Evolutionary conservation across 2,113 vertebrate species (phyloP), one percentile per base, ranked within the genome.

Genomic region (Gallinago jamesoni): DNA sequence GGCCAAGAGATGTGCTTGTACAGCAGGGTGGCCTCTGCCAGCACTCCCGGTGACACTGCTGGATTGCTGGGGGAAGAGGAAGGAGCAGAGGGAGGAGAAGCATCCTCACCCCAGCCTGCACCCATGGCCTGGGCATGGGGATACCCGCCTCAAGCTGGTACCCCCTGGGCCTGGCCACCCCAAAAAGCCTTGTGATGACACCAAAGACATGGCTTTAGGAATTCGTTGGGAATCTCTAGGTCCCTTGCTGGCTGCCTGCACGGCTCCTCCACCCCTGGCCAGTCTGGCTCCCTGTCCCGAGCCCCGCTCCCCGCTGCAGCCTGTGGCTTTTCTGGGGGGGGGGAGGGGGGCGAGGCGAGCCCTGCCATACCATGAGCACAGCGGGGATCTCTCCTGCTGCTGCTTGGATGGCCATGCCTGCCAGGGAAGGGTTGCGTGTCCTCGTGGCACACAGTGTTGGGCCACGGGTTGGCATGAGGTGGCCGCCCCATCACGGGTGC

Each of bases 91-190:
- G 9, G 37, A 50, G 31, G 7, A 47, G 23, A 56, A 21, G 9
- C 13, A 74, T 66, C 50, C 45, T 66, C 64, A 62, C 6, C 17
- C 48, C 50, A 28, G 28, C 43, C 28, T 37, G 52, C n/a, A 83
- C 5, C 35, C 31, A 3, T 7, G 8, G 50, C 45, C 21, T 0
- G 0, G 35, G 13, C 10, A 48, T 4, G 8, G 33, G 56, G 11
- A 48, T 43, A 31, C 0, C 0, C 25, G 31, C 20, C 50, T 69
- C 0, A 0, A 70, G 22, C 35, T 53, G 5, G 31, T 53, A 23
- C 4, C 4, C 2, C 3, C 39, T 77, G 35, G 7, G 17, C 28
- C 35, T 92, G 33, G 52, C 50, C 30, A 53, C 39, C 21, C 23
- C 50, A 60, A 69, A 73, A 84, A 69, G 5, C 25, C 47, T 92